Evolutionary conservation across 2,113 vertebrate genomes (phyloP), one percentile per base, ranked within the genome.

Genomic region (Rhombomys opimus): DNA sequence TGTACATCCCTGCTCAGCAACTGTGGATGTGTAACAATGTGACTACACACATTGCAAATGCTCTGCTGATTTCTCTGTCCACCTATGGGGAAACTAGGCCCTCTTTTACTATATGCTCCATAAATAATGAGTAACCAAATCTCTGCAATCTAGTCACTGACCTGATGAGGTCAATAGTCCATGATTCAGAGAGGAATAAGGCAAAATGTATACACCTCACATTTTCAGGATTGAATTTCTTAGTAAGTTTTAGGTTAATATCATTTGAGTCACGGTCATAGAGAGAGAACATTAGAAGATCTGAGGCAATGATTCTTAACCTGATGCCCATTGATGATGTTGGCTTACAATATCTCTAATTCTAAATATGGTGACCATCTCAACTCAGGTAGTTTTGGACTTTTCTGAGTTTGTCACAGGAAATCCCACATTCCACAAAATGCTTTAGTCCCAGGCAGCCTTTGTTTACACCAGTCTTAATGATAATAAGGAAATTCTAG

Each of bases 351-450:
- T 35, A 38, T 68, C 15, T 95, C 65, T 84, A 85, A 70, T 75
- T 61, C 57, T 96, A 76, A 61, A 75, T 20, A 87, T 59, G 20
- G 5, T 54, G 11, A 90, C 25, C 22, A 30, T 50, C 32, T 52
- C 46, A 87, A 46, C 35, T 25, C 30, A 82, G 32, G n/a, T 73
- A 27, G 11, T 76, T 65, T 72, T 23, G 22, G n/a, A 70, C 8
- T 95, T 95, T 81, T 25, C 72, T 86, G 50, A 57, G 81, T 95
- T 94, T 81, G 54, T 54, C 59, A 82, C 32, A n/a, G 27, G 82
- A 68, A 85, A 38, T 82, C 30, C 18, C 20, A 89, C 27, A 91
- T 77, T 14, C 4, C 27, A 90, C 61, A 77, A 82, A 92, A 87
- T 0, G 3, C 13, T 14, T 78, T 22, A 84, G 35, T 89, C 41